Evolutionary conservation across 2,888 invertebrate species (phyloP), one percentile per base, ranked within the genome.

Genomic region (Plebejus argus): DNA sequence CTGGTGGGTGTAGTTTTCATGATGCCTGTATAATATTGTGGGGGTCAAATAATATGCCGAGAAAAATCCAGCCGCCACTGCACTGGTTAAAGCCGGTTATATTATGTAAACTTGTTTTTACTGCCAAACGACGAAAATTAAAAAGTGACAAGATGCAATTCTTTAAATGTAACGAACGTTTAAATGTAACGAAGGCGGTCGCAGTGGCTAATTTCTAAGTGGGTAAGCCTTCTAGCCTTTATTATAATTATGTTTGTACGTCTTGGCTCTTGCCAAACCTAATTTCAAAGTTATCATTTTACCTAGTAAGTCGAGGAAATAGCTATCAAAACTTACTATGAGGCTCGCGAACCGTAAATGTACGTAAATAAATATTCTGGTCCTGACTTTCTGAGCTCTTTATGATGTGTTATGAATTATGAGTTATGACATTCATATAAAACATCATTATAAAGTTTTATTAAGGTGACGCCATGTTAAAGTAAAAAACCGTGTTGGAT

Each of bases 281-380:
- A 71, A 71, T 71, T 35, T 71, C 35, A 35, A 71, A 71, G 70
- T 35, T 35, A 71, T 71, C 70, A 39, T 20, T 39, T n/a, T 39
- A n/a, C 35, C 70, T 10, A 35, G 7, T 71, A 35, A 71, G 70
- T 39, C 39, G 35, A n/a, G 39, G 70, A 39, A 71, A 70, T 70
- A 70, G 70, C 70, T 35, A 71, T 71, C 70, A 71, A 39, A 71
- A 39, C 70, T 71, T 71, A 20, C 35, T 71, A 39, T 7, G 8
- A 71, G 39, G 7, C 70, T n/a, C 35, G 70, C 20, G 39, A 71
- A 20, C 39, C 8, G 70, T 39, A 33, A 70, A 35, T n/a, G 23
- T 39, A 71, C 70, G 33, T 71, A 71, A 33, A 70, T 71, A 71
- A 33, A 70, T 39, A 33, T 71, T 7, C 70, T 18, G 39, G 23